Evolutionary conservation across 2,888 invertebrate genomes (phyloP).

Genomic region (Euphydryas editha): DNA sequence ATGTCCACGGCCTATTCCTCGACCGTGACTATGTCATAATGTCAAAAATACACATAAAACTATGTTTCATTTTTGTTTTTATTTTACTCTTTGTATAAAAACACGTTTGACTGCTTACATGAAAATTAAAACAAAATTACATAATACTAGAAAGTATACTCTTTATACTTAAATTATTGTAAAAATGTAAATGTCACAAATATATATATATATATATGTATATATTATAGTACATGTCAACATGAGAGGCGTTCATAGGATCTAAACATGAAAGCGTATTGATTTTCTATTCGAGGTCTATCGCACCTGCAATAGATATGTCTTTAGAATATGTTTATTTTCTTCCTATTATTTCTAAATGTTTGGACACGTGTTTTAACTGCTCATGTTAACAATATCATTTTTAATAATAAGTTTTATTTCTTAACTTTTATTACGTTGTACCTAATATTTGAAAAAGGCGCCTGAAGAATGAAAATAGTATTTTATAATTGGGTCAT

Average conservation of each 20-base stretch:
- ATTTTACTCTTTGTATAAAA: no score
- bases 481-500: background rate
- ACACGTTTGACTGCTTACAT: no score
- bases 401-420: background rate
- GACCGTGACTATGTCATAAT: no score
- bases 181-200: no score
- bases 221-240: background rate
- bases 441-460: background rate
- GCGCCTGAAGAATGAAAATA: background rate
- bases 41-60: no score
- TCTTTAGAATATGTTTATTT: background rate
- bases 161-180: no score
- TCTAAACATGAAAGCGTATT: background rate
- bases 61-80: no score
- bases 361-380: background rate
- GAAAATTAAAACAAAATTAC: no score
- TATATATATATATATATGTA: no score
- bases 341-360: background rate
- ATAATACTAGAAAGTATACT: no score
- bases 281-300: slow-evolving; percentile 3
- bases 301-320: background rate
- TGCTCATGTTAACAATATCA: background rate
- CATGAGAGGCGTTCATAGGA: background rate
- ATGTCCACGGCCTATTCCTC: no score
- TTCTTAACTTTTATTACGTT: background rate